Evolutionary conservation across 2,888 invertebrate genomes (phyloP).

Genomic region (Nomada ferruginata): DNA sequence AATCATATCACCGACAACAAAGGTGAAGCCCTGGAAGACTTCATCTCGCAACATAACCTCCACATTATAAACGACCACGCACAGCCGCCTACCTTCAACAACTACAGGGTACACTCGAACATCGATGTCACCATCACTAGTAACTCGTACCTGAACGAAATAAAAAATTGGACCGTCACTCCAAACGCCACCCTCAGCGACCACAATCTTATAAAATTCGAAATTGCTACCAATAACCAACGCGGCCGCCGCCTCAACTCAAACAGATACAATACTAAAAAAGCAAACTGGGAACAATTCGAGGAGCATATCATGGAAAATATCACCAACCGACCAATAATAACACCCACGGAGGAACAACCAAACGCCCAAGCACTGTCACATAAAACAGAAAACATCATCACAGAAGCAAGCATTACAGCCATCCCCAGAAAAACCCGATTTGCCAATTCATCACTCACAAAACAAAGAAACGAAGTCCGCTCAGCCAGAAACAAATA

Average conservation of each 20-base stretch:
- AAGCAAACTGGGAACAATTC: constrained; percentile 1
- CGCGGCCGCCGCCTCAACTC: no score
- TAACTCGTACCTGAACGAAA: neutral
- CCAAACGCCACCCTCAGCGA: neutral
- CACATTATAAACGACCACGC: neutral
- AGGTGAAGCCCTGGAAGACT: constrained; percentile 4
- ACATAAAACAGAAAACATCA: neutral
- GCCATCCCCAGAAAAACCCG: neutral
- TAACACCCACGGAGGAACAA: neutral
- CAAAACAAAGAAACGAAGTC: no score
- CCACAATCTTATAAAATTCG: neutral
- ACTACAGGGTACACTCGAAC: neutral
- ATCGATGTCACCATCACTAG: neutral
- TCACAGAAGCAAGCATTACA: neutral
- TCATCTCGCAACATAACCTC: neutral
- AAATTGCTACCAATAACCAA: neutral
- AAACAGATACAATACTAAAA: neutral
- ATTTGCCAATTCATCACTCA: neutral
- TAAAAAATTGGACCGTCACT: neutral
- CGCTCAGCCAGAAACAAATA: no score
- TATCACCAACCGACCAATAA: neutral
- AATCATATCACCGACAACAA: neutral
- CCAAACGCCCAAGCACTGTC: neutral
- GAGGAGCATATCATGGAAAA: neutral
- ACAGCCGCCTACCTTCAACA: neutral